Evolutionary conservation across 1,140 invertebrate species (phyloP), one percentile per base, ranked within the genome.

Genomic region (Aphis gossypii): DNA sequence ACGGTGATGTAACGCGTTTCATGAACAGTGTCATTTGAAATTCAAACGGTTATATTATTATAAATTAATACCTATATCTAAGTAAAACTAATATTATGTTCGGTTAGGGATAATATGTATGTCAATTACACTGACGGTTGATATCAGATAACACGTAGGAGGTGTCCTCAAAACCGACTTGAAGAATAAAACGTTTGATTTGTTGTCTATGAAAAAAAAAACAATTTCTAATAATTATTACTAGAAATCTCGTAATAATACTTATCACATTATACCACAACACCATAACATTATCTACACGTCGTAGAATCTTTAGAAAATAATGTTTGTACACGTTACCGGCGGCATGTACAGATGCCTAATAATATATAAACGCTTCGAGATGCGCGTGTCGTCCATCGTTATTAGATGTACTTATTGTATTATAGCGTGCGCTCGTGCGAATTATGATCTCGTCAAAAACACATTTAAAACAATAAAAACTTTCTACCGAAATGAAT

Each of bases 381-480:
- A 76, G 35, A 38, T 83, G 35, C 21, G 76, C 76, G 20, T 83
- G 35, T 35, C 35, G 35, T 38, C 35, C n/a, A 38, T 83, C 21
- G 76, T 38, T 89, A 51, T 51, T 56, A 23, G 4, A 21, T 56
- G 89, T 60, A 38, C 51, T 38, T 48, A 46, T 48, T n/a, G 51
- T 88, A 8, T 14, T 30, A 48, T 48, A 6, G n/a, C n/a, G 18
- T 48, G 20, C n/a, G 30, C 41, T 48, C 30, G 87, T 88, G 88
- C 51, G 48, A 89, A 89, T 68, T 91, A 89, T 38, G 60, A 38
- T 38, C 91, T 92, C 68, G 91, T 92, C 68, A 38, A 25, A 92
- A 83, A 76, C 91, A 7, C 68, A 51, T 92, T 92, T 83, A 83
- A 92, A 92, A 92, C 91, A 92, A 92, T 92, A 76, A 68, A 83